phyloP scores from a whole-genome alignment of 2,113 vertebrate genomes.

The Dinomys branickii region DNA sequence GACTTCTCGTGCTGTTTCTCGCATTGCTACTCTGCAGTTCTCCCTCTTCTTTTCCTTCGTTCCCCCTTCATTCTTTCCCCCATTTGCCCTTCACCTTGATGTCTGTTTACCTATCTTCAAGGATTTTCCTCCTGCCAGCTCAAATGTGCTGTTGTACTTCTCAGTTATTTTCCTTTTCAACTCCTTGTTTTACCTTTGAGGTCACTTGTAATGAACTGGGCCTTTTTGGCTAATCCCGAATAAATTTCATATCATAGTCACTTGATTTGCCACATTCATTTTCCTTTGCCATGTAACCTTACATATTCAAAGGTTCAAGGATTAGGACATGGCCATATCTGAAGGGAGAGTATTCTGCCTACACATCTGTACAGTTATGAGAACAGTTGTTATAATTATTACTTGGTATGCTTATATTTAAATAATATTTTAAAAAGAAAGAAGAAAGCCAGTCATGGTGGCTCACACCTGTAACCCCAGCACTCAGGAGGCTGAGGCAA shows the following conservation, averaged over 20 bases:
- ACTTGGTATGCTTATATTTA: not conserved
- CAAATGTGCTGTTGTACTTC: not conserved
- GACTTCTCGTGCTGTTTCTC: not conserved
- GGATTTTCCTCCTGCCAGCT: not conserved
- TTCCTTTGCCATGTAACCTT: not conserved
- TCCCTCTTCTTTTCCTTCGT: not conserved
- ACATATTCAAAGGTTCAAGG: not conserved
- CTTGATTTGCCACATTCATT: not conserved
- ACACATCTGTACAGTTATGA: not conserved
- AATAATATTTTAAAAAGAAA: not conserved
- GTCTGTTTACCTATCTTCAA: not conserved
- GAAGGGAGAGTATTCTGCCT: not conserved
- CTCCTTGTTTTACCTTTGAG: not conserved
- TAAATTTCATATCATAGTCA: not conserved
- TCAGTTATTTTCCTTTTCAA: slow-evolving; percentile 29
- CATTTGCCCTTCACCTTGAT: not conserved
- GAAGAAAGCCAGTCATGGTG: not conserved
- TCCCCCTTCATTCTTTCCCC: not conserved
- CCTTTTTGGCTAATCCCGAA: not conserved
- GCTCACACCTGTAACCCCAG: not conserved
- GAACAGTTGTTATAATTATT: not conserved
- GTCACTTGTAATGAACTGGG: not conserved
- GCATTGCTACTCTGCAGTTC: not conserved
- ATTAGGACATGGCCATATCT: not conserved
- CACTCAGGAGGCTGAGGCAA: not conserved